These are phyloP conservation scores for Prolemur simus DNA, from an alignment of 2,113 vertebrate genomes.

Conservation along the genomic window DNA sequence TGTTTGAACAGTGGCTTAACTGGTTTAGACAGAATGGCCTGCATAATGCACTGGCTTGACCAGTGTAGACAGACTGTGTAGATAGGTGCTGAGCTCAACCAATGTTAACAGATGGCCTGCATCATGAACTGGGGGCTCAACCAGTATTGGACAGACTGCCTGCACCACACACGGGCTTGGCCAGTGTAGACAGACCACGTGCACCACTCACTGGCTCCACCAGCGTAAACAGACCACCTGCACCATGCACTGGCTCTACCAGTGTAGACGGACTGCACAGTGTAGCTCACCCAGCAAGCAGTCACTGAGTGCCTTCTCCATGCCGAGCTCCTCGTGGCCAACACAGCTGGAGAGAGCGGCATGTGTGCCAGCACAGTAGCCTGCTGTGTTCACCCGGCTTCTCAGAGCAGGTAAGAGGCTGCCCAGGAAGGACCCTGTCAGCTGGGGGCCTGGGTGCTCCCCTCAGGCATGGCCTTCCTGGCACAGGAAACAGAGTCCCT, in stretches of 20 bases:
- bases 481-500: background rate
- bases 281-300: background rate
- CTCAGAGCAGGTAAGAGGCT: background rate
- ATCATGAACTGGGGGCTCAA: background rate
- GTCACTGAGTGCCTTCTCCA: background rate
- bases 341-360: background rate
- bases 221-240: background rate
- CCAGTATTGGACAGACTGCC: background rate
- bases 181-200: background rate
- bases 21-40: background rate
- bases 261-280: background rate
- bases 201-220: background rate
- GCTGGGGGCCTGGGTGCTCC: background rate
- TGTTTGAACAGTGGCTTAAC: background rate
- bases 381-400: accelerated
- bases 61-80: background rate
- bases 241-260: background rate
- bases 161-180: background rate
- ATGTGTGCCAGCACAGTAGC: background rate
- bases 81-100: background rate
- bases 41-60: background rate
- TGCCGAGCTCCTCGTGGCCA: accelerated
- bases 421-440: accelerated
- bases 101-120: background rate
- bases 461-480: background rate